Evolutionary conservation across 2,888 invertebrate species (phyloP), one percentile per base, ranked within the genome.

Genomic region (Leucophora obtusa): DNA sequence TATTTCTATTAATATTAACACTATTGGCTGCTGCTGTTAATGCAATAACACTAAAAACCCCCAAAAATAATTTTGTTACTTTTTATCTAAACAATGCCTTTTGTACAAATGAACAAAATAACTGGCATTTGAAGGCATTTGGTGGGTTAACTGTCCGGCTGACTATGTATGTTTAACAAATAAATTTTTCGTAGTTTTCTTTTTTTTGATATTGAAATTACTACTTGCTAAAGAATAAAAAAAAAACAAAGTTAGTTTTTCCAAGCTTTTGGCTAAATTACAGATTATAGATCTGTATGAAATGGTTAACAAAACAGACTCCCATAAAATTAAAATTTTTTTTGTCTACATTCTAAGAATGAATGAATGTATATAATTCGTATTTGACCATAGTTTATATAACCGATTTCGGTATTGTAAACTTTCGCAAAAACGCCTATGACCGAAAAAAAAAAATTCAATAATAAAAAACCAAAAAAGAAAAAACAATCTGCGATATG

Each of bases 201-300:
- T 73, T 60, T 73, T 54, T 24, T 54, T 73, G 60, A 77, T 77
- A 81, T 81, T 81, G 81, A 81, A 81, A 81, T 77, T 70, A 81
- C 81, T 70, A 73, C 60, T 77, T 70, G 60, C 62, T 72, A 51
- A 18, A 58, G 17, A 63, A 70, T 24, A 62, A 54, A 53, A 18
- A 60, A 50, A n/a, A 35, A 62, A 56, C 11, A 66, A 54, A 35
- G 28, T 59, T 56, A 50, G 50, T 18, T 62, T 51, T 59, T 43
- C 11, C 38, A 53, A 56, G 77, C 81, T 77, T 74, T 51, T 77
- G 81, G 81, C 81, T 77, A 77, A 74, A 77, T 77, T 77, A 74
- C 77, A 77, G 81, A 81, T 81, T 70, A 70, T 66, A 81, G 81
- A 77, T 81, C 68, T 72, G 71, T 76, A 60, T 77, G 65, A 76